Base-by-base conservation (phyloP, 2,888 invertebrate species). In the Meghimatium bilineatum region DNA sequence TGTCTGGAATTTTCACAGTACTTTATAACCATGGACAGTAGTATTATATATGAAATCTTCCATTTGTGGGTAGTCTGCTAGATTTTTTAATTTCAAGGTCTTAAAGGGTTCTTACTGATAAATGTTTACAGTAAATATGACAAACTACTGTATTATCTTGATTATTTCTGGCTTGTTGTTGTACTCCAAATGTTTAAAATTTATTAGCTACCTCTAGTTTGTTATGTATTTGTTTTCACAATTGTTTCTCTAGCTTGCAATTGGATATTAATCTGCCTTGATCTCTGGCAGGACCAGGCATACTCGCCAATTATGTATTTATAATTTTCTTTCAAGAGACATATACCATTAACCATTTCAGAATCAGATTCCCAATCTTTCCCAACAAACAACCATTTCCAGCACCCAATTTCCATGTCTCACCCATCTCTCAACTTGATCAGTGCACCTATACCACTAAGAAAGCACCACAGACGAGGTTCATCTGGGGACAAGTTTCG, bases 401-500 rank as follows among this genome's bases (percentile, higher is more conserved):
- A 72, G 52, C 85, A 80, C 60, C 85, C 85, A 10, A 74, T 77
- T 10, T 88, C 88, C 49, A 69, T 87, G 66, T 88, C 88, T 82
- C 89, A 88, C 85, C 90, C 90, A 67, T 84, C 89, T 84, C 89
- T 89, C 85, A 88, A 88, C 87, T 86, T 88, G 76, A 85, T 87
- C 32, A 84, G 85, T 72, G 80, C 80, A 20, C 86, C 84, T 79
- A 29, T 23, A 6, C 86, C 80, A 75, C 75, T 83, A 79, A 83
- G 80, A 71, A 88, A 87, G 74, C 92, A 92, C 79, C 92, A 92
- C 85, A 87, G 92, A n/a, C 85, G 92, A 12, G 90, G 90, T 26
- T 92, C 92, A 23, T 92, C 92, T 0, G 92, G 91, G 36, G 92
- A 92, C 88, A 92, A 91, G 87, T 85, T 89, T 75, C 90, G 91